These are phyloP conservation scores for Furcifer pardalis DNA, from an alignment of 2,797 vertebrate species.

Conservation along the genomic window DNA sequence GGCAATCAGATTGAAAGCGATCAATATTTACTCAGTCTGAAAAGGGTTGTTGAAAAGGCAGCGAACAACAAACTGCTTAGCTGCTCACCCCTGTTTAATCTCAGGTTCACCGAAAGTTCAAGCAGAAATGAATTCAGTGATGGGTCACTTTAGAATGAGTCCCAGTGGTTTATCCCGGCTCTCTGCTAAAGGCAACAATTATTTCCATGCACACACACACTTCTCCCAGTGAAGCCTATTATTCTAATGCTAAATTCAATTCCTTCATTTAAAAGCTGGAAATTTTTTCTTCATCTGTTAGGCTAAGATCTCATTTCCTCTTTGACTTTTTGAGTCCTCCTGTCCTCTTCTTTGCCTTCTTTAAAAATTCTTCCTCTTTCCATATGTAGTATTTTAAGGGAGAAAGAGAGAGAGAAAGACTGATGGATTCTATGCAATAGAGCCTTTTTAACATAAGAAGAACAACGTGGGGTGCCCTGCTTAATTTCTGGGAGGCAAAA, in stretches of 20 bases:
- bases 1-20: conserved; percentile 85
- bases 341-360: not conserved
- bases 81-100: conserved; percentile 84
- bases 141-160: conserved; percentile 83
- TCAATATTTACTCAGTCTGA: conserved; percentile 89
- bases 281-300: conserved; percentile 28
- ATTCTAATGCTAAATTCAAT: conserved; percentile 62
- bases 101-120: conserved; percentile 87
- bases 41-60: conserved; percentile 86
- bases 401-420: not conserved
- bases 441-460: not conserved
- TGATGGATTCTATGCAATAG: not conserved
- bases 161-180: conserved; percentile 80
- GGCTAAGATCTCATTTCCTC: conserved; percentile 56
- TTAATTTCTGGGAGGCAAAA: not conserved
- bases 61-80: conserved; percentile 86
- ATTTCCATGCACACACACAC: conserved; percentile 31
- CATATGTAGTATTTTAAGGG: not conserved
- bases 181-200: conserved; percentile 80
- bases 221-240: conserved; percentile 50
- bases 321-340: conserved; percentile 45
- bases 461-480: not conserved
- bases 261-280: not conserved
- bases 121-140: conserved; percentile 84
- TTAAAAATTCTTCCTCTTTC: conserved; percentile 16